These are phyloP conservation scores for Tigriopus californicus DNA, from an alignment of 2,888 invertebrate genomes.

Conservation along the genomic window DNA sequence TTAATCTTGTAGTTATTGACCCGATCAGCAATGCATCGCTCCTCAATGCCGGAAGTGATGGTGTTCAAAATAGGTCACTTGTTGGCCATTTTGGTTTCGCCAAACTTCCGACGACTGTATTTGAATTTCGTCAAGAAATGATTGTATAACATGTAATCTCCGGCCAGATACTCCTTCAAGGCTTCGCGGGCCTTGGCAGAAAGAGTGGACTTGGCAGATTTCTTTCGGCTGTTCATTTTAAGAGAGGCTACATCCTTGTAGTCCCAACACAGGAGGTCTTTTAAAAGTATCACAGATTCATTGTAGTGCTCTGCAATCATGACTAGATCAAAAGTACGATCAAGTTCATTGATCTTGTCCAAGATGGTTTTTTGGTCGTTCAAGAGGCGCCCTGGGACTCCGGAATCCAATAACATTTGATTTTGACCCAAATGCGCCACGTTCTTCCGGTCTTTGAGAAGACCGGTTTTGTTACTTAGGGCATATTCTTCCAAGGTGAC, in stretches of 20 bases:
- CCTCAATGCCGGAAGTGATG: too few species aligned
- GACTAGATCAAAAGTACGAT: conserved; percentile 24
- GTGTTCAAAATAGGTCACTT: too few species aligned
- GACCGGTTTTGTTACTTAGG: neutral
- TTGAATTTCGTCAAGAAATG: conserved; percentile 16
- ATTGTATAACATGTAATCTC: conserved; percentile 17
- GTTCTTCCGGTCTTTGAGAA: neutral
- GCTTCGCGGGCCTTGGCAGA: conserved; percentile 17
- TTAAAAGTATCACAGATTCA: conserved; percentile 24
- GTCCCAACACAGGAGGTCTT: conserved; percentile 23
- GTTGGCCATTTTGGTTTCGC: neutral
- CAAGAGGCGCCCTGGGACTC: conserved; percentile 20
- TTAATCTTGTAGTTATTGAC: too few species aligned
- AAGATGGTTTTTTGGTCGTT: conserved; percentile 19
- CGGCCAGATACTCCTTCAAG: conserved; percentile 19
- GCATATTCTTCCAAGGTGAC: conserved; percentile 19
- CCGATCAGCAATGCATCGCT: too few species aligned
- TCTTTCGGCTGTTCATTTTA: conserved; percentile 22
- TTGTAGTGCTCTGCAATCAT: conserved; percentile 25
- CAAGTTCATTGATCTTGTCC: conserved; percentile 21
- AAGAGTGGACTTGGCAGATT: conserved; percentile 18
- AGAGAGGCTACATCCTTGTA: conserved; percentile 23
- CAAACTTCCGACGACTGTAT: neutral
- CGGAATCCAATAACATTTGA: conserved; percentile 25
- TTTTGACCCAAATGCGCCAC: conserved; percentile 22